These are phyloP conservation scores for Bufo gargarizans DNA, from an alignment of 2,113 vertebrate genomes.

Conservation along the genomic window DNA sequence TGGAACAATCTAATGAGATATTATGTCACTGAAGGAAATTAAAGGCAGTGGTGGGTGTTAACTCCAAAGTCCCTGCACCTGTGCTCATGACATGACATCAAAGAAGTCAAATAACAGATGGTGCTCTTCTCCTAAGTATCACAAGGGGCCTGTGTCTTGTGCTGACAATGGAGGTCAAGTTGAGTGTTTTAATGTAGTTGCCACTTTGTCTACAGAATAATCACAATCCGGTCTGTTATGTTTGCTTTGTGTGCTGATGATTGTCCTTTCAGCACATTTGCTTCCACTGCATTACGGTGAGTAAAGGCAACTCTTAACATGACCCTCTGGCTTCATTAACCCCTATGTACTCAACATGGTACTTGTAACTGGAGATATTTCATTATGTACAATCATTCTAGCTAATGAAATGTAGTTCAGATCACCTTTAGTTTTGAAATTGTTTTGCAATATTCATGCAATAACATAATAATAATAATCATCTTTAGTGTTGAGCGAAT, in stretches of 20 bases:
- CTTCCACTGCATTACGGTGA: not conserved
- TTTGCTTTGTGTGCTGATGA: constrained; percentile 9
- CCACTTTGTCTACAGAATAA: constrained; percentile 15
- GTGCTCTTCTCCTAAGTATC: constrained; percentile 29
- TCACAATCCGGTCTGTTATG: not conserved
- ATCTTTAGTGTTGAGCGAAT: too few species aligned
- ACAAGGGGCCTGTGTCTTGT: not conserved
- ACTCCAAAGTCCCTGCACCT: constrained; percentile 6
- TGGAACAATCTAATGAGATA: not conserved
- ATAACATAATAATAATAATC: too few species aligned
- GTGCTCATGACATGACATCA: constrained; percentile 24
- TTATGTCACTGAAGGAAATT: constrained; percentile 13
- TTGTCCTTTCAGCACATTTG: constrained; percentile 34
- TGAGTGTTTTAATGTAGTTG: constrained; percentile 10
- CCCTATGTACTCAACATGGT: not conserved
- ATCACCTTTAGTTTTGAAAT: not conserved
- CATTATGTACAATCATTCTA: not conserved
- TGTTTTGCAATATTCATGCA: too few species aligned
- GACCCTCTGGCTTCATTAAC: not conserved
- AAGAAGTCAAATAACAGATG: constrained; percentile 42
- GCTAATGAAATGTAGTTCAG: not conserved
- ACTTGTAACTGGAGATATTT: not conserved
- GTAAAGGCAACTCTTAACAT: not conserved
- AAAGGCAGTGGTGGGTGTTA: not conserved
- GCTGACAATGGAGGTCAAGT: constrained; percentile 20